Evolutionary conservation across 2,797 vertebrate species (phyloP).

Genomic region (Kryptopterus vitreolus): DNA sequence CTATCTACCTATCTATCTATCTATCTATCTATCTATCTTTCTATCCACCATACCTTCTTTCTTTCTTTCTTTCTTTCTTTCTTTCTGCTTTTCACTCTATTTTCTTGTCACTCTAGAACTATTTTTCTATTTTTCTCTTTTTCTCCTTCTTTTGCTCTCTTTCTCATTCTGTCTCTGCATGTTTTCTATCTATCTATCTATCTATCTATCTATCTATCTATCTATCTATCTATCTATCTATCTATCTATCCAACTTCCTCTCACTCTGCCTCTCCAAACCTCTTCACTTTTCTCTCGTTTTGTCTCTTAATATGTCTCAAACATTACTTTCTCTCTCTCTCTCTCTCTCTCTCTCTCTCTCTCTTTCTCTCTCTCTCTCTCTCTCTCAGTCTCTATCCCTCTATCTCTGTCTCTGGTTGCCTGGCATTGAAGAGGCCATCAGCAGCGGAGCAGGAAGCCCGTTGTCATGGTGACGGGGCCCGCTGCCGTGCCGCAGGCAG

Average conservation of each 20-base stretch:
- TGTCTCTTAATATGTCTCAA: background rate
- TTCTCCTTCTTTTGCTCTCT: too few relatives aligned
- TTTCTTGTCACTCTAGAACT: too few relatives aligned
- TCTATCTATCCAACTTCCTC: constrained; percentile 3
- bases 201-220: too few relatives aligned
- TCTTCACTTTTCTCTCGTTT: background rate
- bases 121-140: too few relatives aligned
- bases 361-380: background rate
- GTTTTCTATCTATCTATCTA: too few relatives aligned
- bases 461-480: constrained; percentile 54
- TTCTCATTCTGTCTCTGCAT: too few relatives aligned
- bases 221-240: too few relatives aligned
- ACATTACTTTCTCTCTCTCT: background rate
- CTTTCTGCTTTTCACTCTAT: too few relatives aligned
- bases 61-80: too few relatives aligned
- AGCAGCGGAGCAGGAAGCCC: constrained; percentile 41
- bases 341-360: constrained; percentile 5
- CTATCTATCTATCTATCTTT: too few relatives aligned
- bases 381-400: background rate
- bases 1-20: too few relatives aligned
- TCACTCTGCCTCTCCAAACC: background rate
- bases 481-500: constrained; percentile 46
- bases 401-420: constrained; percentile 29
- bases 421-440: constrained; percentile 41
- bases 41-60: too few relatives aligned